Percentiles rank a stretch among this genome's conserved stretches.
Evolutionary conservation across 2,888 invertebrate genomes (phyloP).

Genomic region (Automeris io): DNA sequence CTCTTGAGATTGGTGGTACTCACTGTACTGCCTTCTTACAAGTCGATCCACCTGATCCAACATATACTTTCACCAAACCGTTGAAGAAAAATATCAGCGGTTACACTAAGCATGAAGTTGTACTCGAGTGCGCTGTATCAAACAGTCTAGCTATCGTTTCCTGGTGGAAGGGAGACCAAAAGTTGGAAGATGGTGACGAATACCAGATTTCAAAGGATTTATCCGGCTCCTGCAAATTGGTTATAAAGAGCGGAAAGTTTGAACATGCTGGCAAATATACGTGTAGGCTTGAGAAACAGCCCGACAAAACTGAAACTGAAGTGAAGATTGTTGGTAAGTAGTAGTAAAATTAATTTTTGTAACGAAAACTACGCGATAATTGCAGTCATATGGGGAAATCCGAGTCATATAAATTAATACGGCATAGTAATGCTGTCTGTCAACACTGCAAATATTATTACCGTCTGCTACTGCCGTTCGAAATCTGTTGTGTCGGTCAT

Average conservation of each 20-base stretch:
- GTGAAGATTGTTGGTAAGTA: conserved; percentile 86
- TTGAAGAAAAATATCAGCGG: conserved; percentile 93
- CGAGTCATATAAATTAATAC: too few relatives aligned
- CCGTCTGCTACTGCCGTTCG: too few relatives aligned
- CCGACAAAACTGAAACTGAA: conserved; percentile 88
- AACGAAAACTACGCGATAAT: neutral
- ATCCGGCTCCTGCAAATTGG: conserved; percentile 91
- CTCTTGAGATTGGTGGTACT: conserved; percentile 94
- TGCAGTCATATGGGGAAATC: too few relatives aligned
- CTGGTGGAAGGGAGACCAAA: conserved; percentile 91
- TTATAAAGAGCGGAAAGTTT: conserved; percentile 87
- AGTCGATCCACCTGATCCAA: conserved; percentile 97
- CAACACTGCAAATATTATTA: too few relatives aligned
- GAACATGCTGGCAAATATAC: conserved; percentile 93
- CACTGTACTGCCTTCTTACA: conserved; percentile 93
- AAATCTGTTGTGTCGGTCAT: too few relatives aligned
- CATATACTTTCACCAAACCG: conserved; percentile 93
- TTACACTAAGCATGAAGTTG: conserved; percentile 92
- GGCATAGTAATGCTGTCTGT: too few relatives aligned
- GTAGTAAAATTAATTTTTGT: neutral
- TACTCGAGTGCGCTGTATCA: conserved; percentile 95
- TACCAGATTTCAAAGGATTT: conserved; percentile 95
- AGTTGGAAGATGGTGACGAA: conserved; percentile 88
- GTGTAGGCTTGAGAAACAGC: conserved; percentile 92
- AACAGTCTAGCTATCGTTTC: conserved; percentile 95